Evolutionary conservation across 2,888 invertebrate species (phyloP).

Genomic region (Calliscelio sp.): DNA sequence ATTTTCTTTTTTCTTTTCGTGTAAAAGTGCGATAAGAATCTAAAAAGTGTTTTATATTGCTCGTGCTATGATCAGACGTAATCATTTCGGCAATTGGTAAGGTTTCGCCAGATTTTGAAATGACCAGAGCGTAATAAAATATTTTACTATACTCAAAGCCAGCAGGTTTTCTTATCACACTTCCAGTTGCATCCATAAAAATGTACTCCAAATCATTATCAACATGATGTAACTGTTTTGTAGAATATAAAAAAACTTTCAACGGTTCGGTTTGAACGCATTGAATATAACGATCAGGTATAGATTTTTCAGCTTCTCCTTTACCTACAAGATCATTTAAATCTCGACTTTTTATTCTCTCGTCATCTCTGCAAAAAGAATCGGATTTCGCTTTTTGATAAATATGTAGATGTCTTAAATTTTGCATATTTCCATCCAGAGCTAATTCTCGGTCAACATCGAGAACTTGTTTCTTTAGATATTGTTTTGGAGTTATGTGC

Average conservation of each 20-base stretch:
- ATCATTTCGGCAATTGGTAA: slow-evolving; percentile 34
- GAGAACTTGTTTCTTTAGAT: neutral
- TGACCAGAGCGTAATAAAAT: slow-evolving; percentile 10
- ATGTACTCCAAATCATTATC: slow-evolving; percentile 1
- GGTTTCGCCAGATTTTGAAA: slow-evolving; percentile 8
- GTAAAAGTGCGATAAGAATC: neutral
- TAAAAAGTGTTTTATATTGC: slow-evolving; percentile 33
- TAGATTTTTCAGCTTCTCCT: neutral
- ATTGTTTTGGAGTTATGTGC: neutral
- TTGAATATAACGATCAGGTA: slow-evolving; percentile 9
- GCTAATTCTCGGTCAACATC: neutral
- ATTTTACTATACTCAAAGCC: slow-evolving; percentile 2
- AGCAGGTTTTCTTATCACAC: neutral
- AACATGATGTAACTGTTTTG: slow-evolving; percentile 13
- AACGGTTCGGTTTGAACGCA: slow-evolving; percentile 3
- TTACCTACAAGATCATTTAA: slow-evolving; percentile 23
- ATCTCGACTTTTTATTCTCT: slow-evolving; percentile 24
- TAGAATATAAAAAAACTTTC: slow-evolving; percentile 5
- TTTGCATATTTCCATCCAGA: neutral
- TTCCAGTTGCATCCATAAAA: slow-evolving; percentile 23
- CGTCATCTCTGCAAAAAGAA: slow-evolving; percentile 1
- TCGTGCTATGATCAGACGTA: slow-evolving; percentile 26
- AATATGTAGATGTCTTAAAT: neutral
- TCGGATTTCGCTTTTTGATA: slow-evolving; percentile 22
- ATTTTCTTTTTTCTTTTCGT: neutral